Evolutionary conservation across 2,113 vertebrate species (phyloP), one percentile per base, ranked within the genome.

Genomic region (Gopherus evgoodei): DNA sequence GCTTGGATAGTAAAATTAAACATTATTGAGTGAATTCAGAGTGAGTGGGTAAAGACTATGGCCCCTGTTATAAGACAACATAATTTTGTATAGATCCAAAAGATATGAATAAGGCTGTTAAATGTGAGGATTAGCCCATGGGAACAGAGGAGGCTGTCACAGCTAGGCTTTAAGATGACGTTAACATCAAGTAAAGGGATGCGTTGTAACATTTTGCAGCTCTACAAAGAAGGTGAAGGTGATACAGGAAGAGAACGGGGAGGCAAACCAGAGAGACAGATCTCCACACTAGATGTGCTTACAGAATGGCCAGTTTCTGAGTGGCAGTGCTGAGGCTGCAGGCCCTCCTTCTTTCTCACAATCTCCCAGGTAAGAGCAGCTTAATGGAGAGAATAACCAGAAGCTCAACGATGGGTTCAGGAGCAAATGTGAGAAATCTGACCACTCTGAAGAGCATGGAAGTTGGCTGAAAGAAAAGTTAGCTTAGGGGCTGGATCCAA

Each of bases 321-420:
- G 19, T n/a, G 25, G 21, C 4, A 11, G 31, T 9, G 35, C 29
- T 84, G 57, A 85, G 8, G 53, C 78, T 0, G 0, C 57, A 6
- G 11, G 50, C 11, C 2, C 5, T 47, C 19, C 84, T 2, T 42
- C 1, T 50, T 81, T 88, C 8, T 75, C 83, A 27, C 79, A 53
- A 10, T 38, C 13, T 56, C 38, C 6, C 14, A 75, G 8, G 21
- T 50, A 81, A 86, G 2, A 76, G 3, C 31, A 95, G 0, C 6
- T 87, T 35, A 75, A 75, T 83, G 50, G 8, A 83, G 75, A 76
- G 81, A 38, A n/a, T 84, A 83, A 83, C 24, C 5, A 38, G 25
- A 11, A 3, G 5, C 49, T 85, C 62, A 69, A 21, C 7, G 53
- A 47, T 6, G 10, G 53, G 62, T 3, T 9, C 2, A 49, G 50